Evolutionary conservation across 2,888 invertebrate genomes (phyloP).

Genomic region (Enchytraeus crypticus): DNA sequence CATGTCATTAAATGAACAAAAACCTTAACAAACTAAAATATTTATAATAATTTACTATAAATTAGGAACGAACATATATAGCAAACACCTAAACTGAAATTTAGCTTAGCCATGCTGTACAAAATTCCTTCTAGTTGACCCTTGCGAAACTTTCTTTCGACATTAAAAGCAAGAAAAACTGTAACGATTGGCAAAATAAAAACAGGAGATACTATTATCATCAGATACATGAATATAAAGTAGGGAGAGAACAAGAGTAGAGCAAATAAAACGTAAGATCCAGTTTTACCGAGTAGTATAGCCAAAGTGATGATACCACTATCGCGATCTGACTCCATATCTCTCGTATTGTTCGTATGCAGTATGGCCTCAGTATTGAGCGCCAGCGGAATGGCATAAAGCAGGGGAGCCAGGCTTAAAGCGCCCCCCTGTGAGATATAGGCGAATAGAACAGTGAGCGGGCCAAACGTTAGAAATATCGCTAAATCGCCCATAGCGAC

Average conservation of each 20-base stretch:
- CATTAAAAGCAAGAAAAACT: constrained; percentile 75
- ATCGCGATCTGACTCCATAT: constrained; percentile 74
- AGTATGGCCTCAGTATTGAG: constrained; percentile 88
- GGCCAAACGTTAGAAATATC: constrained; percentile 84
- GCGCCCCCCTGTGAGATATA: constrained; percentile 81
- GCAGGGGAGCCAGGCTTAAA: constrained; percentile 80
- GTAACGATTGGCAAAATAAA: constrained; percentile 80
- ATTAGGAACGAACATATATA: constrained; percentile 63
- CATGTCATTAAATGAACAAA: no score
- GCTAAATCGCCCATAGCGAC: constrained; percentile 87
- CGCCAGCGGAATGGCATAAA: constrained; percentile 86
- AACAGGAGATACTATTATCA: constrained; percentile 75
- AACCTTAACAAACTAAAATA: no score
- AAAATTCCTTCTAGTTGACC: constrained; percentile 74
- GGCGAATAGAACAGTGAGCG: constrained; percentile 83
- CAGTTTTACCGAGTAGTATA: constrained; percentile 81
- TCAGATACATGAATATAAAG: constrained; percentile 65
- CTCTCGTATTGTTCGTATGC: constrained; percentile 88
- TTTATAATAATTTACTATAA: no score
- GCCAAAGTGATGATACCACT: constrained; percentile 89
- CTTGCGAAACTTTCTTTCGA: constrained; percentile 77
- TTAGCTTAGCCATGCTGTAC: constrained; percentile 76
- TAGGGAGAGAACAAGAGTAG: constrained; percentile 83
- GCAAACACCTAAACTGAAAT: constrained; percentile 79
- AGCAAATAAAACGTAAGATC: constrained; percentile 81